Base-by-base conservation (phyloP, 2,888 invertebrate genomes). In the Apamea sordens region DNA sequence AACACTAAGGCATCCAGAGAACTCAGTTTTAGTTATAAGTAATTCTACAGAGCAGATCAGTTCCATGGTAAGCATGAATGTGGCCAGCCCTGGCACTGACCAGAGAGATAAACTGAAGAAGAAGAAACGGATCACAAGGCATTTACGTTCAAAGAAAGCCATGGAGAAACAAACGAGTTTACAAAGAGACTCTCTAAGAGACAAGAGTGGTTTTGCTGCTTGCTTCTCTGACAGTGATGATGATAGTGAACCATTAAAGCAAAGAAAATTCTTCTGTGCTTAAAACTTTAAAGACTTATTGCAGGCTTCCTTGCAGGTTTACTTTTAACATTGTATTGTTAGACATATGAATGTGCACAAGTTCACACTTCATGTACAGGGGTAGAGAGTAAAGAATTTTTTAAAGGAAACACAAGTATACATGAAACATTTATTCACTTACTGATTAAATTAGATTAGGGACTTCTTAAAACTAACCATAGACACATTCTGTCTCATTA, bases 181-280 rank as follows among this genome's bases (percentile, higher is more conserved):
- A 28, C 89, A 88, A 68, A 92, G 89, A 77, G 94, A 94, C 91
- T 94, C 95, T 0, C 80, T 93, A 36, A 92, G 94, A 83, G 94
- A 96, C 84, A 93, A 92, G 83, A 96, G 96, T 91, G 96, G 96
- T 59, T 96, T 95, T 85, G 89, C 95, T 0, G 94, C 94, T 11
- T 96, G 96, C 86, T 96, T 97, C 86, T 95, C 96, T 0, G 96
- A 96, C 83, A 96, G 96, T 93, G 96, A 96, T 64, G 94, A 95
- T 83, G 96, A 96, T 75, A 93, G 92, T 93, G 94, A 94, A 89
- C 95, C 94, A 18, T 88, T 94, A 44, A 93, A 94, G 79, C 93
- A 93, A 74, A 91, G 93, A 69, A 96, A 95, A 87, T 96, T 93
- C 83, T 96, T 96, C 89, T 94, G 94, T 92, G 93, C 92, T 77